These are phyloP conservation scores for Macaria liturata DNA, from an alignment of 2,888 invertebrate species.

Conservation along the genomic window DNA sequence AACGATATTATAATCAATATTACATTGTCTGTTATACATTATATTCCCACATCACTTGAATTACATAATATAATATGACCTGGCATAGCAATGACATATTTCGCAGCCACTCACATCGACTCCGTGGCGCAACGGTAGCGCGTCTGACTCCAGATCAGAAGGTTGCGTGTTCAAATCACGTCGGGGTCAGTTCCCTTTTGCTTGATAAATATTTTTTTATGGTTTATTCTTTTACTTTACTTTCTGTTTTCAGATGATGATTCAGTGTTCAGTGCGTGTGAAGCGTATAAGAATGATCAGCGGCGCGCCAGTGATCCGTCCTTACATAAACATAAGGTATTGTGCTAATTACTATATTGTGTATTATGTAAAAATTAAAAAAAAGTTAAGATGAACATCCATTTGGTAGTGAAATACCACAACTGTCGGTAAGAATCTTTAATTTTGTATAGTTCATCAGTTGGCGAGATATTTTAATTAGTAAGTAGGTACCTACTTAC, in stretches of 20 bases:
- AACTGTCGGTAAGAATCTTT: too few relatives aligned
- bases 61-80: background rate
- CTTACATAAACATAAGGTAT: slow-evolving; percentile 59
- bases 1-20: too few relatives aligned
- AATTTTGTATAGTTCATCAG: too few relatives aligned
- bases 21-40: too few relatives aligned
- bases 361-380: too few relatives aligned
- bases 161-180: slow-evolving; percentile 99
- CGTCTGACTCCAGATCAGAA: slow-evolving; percentile 99
- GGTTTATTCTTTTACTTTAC: background rate
- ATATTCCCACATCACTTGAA: background rate
- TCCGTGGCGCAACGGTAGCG: slow-evolving; percentile 99
- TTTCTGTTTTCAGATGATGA: slow-evolving; percentile 62
- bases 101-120: slow-evolving; percentile 60
- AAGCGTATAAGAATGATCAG: slow-evolving; percentile 50
- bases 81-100: slow-evolving; percentile 13
- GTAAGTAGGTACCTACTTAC: too few relatives aligned
- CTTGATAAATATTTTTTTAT: background rate
- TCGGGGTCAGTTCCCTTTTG: slow-evolving; percentile 88
- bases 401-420: too few relatives aligned
- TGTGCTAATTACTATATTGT: too few relatives aligned
- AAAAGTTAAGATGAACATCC: too few relatives aligned
- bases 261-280: slow-evolving; percentile 68
- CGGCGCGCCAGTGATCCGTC: slow-evolving; percentile 59
- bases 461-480: too few relatives aligned